Conservation (phyloP, 2,113 vertebrate genomes). For the Arothron firmamentum region DNA sequence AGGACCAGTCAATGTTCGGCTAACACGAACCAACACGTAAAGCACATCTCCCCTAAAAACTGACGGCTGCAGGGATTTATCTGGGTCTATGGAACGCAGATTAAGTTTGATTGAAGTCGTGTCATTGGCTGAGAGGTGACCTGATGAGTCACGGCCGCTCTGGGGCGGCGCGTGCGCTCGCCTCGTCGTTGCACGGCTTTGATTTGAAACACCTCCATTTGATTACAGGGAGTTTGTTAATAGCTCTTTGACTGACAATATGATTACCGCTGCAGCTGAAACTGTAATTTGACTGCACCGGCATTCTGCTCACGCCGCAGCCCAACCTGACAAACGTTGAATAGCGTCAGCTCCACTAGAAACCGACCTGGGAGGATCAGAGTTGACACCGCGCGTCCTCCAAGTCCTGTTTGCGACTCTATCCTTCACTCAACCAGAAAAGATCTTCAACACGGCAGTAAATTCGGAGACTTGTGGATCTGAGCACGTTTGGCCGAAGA, state of each 20-base stretch:
- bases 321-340: slow-evolving; percentile 52
- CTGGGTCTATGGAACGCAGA: too few species aligned
- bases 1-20: too few species aligned
- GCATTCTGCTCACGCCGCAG: too few species aligned
- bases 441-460: slow-evolving; percentile 36
- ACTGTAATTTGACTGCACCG: too few species aligned
- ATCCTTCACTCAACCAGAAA: slow-evolving; percentile 5
- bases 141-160: slow-evolving; percentile 51
- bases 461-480: slow-evolving; percentile 23
- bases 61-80: too few species aligned
- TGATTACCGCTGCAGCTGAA: too few species aligned
- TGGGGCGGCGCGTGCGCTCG: too few species aligned
- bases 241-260: slow-evolving; percentile 2
- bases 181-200: neutral
- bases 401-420: too few species aligned
- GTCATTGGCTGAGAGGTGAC: slow-evolving; percentile 61
- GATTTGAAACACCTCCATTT: slow-evolving; percentile 25
- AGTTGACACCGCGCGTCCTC: too few species aligned
- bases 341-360: slow-evolving; percentile 42
- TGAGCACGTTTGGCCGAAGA: slow-evolving; percentile 15
- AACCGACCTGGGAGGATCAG: neutral
- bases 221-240: slow-evolving; percentile 22
- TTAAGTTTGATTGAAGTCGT: slow-evolving; percentile 1
- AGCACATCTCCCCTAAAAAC: too few species aligned
- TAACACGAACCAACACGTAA: too few species aligned